These are phyloP conservation scores for Callosobruchus maculatus DNA, from an alignment of 2,888 invertebrate genomes.

Conservation along the genomic window DNA sequence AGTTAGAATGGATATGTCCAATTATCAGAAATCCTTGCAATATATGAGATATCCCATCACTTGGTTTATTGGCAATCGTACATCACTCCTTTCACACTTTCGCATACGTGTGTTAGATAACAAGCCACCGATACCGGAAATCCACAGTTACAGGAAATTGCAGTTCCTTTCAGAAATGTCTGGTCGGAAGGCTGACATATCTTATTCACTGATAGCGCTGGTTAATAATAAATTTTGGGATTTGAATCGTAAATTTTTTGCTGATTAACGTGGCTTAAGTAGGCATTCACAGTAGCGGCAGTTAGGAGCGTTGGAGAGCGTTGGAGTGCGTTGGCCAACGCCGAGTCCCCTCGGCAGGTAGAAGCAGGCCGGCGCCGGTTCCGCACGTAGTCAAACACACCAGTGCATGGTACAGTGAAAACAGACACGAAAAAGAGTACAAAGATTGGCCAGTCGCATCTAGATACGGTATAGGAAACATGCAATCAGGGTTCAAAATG, in stretches of 20 bases:
- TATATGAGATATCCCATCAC: not conserved
- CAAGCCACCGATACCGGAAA: not conserved
- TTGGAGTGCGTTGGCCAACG: too few species aligned
- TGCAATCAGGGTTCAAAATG: too few species aligned
- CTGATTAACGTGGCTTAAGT: not conserved
- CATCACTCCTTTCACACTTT: not conserved
- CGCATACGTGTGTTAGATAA: not conserved
- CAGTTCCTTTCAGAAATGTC: not conserved
- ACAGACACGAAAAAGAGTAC: too few species aligned
- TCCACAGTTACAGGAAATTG: not conserved
- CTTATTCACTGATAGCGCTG: not conserved
- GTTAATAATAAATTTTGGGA: not conserved
- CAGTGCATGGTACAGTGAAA: too few species aligned
- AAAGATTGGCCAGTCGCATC: too few species aligned
- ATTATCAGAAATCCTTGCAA: not conserved
- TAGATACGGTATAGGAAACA: too few species aligned
- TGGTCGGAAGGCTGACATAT: not conserved
- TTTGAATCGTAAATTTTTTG: not conserved
- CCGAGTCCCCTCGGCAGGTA: too few species aligned
- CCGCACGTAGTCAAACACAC: too few species aligned
- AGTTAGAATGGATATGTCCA: too few species aligned
- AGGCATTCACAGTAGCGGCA: too few species aligned
- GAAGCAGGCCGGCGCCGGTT: too few species aligned
- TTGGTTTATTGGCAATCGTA: not conserved
- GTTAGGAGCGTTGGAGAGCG: too few species aligned